These are phyloP conservation scores for Carabus problematicus DNA, from an alignment of 2,888 invertebrate species.

Conservation along the genomic window DNA sequence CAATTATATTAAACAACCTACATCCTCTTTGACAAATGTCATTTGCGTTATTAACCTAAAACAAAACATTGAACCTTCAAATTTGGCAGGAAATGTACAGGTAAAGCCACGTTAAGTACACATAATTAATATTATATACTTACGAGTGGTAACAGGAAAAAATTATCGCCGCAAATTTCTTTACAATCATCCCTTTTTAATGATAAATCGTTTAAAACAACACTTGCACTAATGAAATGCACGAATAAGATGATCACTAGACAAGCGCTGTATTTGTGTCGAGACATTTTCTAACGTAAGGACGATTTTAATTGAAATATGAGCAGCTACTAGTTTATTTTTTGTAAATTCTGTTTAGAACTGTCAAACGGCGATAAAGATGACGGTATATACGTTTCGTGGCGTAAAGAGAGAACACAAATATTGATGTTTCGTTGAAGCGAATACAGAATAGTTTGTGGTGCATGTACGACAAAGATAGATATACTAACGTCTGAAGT, in stretches of 20 bases:
- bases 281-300: slow-evolving; percentile 12
- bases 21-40: slow-evolving; percentile 54
- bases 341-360: not conserved
- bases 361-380: slow-evolving; percentile 5
- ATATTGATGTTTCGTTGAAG: slow-evolving; percentile 3
- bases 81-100: no score
- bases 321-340: not conserved
- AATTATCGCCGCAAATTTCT: slow-evolving; percentile 30
- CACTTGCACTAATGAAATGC: not conserved
- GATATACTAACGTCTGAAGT: not conserved
- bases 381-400: not conserved
- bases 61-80: slow-evolving; percentile 34
- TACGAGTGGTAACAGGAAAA: slow-evolving; percentile 31
- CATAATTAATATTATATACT: not conserved
- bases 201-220: slow-evolving; percentile 10
- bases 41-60: slow-evolving; percentile 51
- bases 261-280: slow-evolving; percentile 49
- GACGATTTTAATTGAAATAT: no score
- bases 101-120: no score
- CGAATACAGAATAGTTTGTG: not conserved
- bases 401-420: not conserved
- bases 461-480: not conserved
- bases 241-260: slow-evolving; percentile 20
- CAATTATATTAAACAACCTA: slow-evolving; percentile 53
- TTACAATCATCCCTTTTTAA: slow-evolving; percentile 26